Base-by-base conservation (phyloP, 2,888 invertebrate genomes). In the Cerastis leucographa region DNA sequence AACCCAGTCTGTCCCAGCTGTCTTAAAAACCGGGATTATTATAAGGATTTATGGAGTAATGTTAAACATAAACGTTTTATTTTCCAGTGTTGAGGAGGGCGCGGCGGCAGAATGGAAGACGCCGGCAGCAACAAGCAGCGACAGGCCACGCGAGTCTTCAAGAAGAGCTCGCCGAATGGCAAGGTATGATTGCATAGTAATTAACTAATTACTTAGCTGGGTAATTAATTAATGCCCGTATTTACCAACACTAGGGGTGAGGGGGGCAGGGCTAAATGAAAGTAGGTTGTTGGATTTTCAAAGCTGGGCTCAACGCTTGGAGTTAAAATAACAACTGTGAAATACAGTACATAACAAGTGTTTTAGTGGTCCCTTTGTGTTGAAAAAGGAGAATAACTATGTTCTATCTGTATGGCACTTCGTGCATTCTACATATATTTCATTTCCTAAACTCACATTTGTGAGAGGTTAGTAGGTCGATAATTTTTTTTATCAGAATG, bases 151-250 rank as follows among this genome's bases (percentile, higher is more conserved):
- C 98, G 99, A 94, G 99, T 99, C 71, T 99, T 99, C 97, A 99
- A 99, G 97, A 99, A 99, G 96, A 99, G 99, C 95, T 99, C 99
- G 82, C 99, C 99, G 72, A 99, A 99, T 97, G 99, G 99, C 92
- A 99, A 99, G 97, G 98, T 98, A 95, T 46, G 51, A 9, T 12
- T 14, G 2, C 7, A 29, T 42, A 14, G 14, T 64, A 9, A 64
- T 64, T n/a, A 8, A 14, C 19, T 64, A 9, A 64, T 64, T n/a
- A 8, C 1, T 42, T n/a, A 42, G 8, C 42, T 64, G n/a, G n/a
- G 0, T 64, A n/a, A 64, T 35, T 59, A 8, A 59, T 59, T 3
- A 59, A 29, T 29, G 35, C 29, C 29, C 19, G 35, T 29, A 59
- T 59, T 29, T 29, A 59, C 9, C 35, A 61, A 19, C 29, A 19